These are phyloP conservation scores for Himantopus leucocephalus DNA, from an alignment of 2,113 vertebrate genomes.

Conservation along the genomic window DNA sequence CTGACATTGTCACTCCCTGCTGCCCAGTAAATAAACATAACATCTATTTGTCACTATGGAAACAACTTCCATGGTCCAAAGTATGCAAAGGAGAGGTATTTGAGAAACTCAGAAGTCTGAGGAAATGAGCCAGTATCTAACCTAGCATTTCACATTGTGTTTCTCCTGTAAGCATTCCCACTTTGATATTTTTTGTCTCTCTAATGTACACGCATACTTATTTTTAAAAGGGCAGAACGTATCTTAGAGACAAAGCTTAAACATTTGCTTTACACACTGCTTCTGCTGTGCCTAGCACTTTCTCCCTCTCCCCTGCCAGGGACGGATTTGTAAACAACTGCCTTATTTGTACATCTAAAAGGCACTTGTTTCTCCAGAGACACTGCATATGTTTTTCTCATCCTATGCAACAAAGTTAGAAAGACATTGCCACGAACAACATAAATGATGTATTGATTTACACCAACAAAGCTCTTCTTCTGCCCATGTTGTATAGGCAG, in stretches of 20 bases:
- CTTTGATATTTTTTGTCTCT: neutral
- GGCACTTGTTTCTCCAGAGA: neutral
- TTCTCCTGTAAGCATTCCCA: conserved; percentile 9
- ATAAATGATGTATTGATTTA: neutral
- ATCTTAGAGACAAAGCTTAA: conserved; percentile 60
- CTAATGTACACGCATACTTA: neutral
- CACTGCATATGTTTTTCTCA: neutral
- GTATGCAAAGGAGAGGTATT: conserved; percentile 63
- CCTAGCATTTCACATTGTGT: conserved; percentile 43
- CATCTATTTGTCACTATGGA: conserved; percentile 76
- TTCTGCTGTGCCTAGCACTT: neutral
- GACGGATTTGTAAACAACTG: conserved; percentile 27
- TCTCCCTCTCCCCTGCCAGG: conserved; percentile 19
- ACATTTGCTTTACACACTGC: conserved; percentile 14
- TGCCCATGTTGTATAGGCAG: neutral
- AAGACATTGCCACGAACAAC: neutral
- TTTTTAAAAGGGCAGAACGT: conserved; percentile 25
- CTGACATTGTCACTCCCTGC: conserved; percentile 64
- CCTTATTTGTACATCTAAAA: conserved; percentile 12
- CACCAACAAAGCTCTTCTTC: neutral
- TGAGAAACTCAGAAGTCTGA: conserved; percentile 59
- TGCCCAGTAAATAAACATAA: conserved; percentile 76
- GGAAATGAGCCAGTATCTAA: conserved; percentile 42
- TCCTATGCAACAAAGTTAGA: neutral
- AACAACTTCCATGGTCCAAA: conserved; percentile 60